Conservation (phyloP, 2,113 vertebrate species). For the Toxostoma redivivum region DNA sequence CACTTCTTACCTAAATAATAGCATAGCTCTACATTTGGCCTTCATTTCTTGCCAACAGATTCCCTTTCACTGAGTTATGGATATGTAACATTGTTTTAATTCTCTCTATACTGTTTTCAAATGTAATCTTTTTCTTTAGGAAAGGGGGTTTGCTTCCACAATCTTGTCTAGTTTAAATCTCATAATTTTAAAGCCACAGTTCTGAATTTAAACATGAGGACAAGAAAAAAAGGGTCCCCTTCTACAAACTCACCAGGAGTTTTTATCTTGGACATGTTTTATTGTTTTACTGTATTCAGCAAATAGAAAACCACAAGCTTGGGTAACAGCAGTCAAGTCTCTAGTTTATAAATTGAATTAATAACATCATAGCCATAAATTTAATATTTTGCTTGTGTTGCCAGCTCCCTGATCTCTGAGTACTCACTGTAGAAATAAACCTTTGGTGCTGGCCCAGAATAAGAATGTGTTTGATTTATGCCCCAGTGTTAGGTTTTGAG, state of each 20-base stretch:
- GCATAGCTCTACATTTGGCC: background rate
- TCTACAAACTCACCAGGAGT: background rate
- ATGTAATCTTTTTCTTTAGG: background rate
- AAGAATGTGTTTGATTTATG: background rate
- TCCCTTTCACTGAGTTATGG: background rate
- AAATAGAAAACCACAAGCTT: background rate
- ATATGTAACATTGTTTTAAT: background rate
- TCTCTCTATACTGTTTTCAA: background rate
- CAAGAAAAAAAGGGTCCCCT: background rate
- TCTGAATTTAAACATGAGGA: background rate
- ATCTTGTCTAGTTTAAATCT: background rate
- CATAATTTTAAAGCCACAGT: background rate
- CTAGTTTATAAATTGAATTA: background rate
- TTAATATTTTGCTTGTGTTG: conserved; percentile 3
- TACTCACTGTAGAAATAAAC: background rate
- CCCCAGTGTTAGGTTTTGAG: background rate
- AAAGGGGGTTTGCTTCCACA: background rate
- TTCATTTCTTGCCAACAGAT: background rate
- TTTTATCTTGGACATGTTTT: background rate
- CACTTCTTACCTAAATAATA: background rate
- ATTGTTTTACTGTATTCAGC: background rate
- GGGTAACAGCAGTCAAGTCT: background rate
- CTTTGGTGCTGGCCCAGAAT: background rate
- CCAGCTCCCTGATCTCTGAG: background rate
- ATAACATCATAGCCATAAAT: background rate